These are phyloP conservation scores for Mythimna ferrago DNA, from an alignment of 2,888 invertebrate genomes.

Conservation along the genomic window DNA sequence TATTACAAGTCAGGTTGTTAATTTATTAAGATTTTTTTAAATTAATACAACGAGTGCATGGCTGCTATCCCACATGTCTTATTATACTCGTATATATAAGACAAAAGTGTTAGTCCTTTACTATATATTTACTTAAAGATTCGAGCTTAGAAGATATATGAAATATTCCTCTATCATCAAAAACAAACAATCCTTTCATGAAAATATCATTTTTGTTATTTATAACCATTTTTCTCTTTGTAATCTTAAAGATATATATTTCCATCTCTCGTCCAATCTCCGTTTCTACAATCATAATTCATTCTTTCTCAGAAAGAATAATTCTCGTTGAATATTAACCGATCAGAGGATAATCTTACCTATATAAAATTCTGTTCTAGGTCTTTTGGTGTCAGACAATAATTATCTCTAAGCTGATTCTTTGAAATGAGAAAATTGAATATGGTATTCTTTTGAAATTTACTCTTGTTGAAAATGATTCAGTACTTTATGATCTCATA, in stretches of 20 bases:
- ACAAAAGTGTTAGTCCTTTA: too few relatives aligned
- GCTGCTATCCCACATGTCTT: too few relatives aligned
- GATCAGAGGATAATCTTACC: slow-evolving; percentile 42
- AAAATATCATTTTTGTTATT: slow-evolving; percentile 1
- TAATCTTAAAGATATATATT: slow-evolving; percentile 36
- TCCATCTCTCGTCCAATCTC: slow-evolving; percentile 37
- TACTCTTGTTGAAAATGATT: slow-evolving; percentile 23
- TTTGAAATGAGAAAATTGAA: slow-evolving; percentile 38
- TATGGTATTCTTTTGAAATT: slow-evolving; percentile 45
- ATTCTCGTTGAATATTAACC: slow-evolving; percentile 49
- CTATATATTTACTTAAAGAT: too few relatives aligned
- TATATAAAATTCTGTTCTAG: slow-evolving; percentile 47
- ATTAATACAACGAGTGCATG: too few relatives aligned
- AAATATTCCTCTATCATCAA: background rate
- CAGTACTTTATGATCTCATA: slow-evolving; percentile 2
- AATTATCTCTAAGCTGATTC: slow-evolving; percentile 48
- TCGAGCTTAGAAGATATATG: too few relatives aligned
- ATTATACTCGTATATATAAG: too few relatives aligned
- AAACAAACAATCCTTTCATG: background rate
- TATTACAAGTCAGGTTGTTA: too few relatives aligned
- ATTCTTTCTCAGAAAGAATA: slow-evolving; percentile 44
- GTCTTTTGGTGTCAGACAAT: slow-evolving; percentile 44
- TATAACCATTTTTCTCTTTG: background rate
- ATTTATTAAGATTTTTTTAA: too few relatives aligned
- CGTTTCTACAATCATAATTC: slow-evolving; percentile 50